A percentile compares a stretch with the other conserved stretches of the same genome.
Conservation (phyloP, 2,888 invertebrate genomes). For the Pachymerium ferrugineum region DNA sequence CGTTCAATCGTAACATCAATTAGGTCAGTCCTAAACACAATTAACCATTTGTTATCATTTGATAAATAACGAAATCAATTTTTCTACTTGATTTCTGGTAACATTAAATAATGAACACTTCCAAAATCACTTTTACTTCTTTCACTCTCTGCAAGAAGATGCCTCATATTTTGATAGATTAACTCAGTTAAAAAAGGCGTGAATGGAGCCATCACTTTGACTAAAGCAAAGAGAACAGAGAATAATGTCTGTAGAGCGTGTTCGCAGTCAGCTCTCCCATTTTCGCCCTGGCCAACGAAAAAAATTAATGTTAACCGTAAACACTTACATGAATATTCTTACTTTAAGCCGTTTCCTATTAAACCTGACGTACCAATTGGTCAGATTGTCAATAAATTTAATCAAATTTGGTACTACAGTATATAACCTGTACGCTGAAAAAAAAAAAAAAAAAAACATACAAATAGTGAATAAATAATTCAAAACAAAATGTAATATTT, state of each 20-base stretch:
- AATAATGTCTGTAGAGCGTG: constrained; percentile 81
- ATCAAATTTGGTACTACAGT: constrained; percentile 90
- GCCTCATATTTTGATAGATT: constrained; percentile 82
- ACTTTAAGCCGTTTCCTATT: constrained; percentile 84
- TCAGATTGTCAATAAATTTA: constrained; percentile 94
- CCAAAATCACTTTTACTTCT: constrained; percentile 50
- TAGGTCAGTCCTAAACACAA: constrained; percentile 46
- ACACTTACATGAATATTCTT: neutral
- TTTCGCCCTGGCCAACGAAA: constrained; percentile 59
- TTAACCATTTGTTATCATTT: neutral
- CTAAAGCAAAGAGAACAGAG: constrained; percentile 79
- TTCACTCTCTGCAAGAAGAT: constrained; percentile 55
- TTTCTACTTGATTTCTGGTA: constrained; percentile 61
- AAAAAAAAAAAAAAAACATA: too few relatives aligned
- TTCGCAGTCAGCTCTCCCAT: constrained; percentile 70
- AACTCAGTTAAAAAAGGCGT: constrained; percentile 93
- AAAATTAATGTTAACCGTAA: constrained; percentile 40
- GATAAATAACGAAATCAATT: too few relatives aligned
- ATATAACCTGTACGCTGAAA: constrained; percentile 76
- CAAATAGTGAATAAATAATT: neutral
- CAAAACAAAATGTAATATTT: neutral
- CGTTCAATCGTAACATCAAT: constrained; percentile 82
- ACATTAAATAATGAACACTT: constrained; percentile 88
- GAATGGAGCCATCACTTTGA: constrained; percentile 92
- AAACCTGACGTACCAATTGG: constrained; percentile 98